Conservation (phyloP, 2,113 vertebrate genomes). For the Hiodon tergisus region DNA sequence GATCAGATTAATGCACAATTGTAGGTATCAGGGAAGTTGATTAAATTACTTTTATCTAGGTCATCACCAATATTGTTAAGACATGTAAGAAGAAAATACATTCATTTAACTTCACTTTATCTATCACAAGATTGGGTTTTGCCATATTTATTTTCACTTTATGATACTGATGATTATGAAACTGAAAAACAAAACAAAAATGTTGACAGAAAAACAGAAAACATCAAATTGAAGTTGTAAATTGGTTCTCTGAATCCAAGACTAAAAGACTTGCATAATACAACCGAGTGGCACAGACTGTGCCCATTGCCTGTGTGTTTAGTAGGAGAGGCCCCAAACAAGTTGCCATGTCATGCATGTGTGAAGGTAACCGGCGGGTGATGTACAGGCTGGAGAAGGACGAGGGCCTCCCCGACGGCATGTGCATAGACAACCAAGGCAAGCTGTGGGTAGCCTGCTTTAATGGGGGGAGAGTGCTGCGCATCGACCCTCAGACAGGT, state of each 20-base stretch:
- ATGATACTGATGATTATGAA: no score
- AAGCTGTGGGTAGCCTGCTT: conserved; percentile 92
- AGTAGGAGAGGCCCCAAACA: no score
- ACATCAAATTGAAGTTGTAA: no score
- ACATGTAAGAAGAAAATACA: not conserved
- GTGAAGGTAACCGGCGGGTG: conserved; percentile 50
- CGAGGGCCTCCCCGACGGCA: conserved; percentile 84
- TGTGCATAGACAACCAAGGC: conserved; percentile 80
- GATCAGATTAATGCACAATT: not conserved
- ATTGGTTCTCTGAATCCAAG: no score
- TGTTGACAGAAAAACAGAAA: no score
- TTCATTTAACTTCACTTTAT: no score
- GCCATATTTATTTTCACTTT: no score
- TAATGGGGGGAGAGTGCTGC: conserved; percentile 78
- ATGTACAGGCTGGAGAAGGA: conserved; percentile 62
- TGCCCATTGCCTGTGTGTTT: no score
- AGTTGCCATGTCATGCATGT: not conserved
- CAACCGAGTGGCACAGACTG: no score
- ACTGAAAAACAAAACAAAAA: no score
- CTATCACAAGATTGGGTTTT: no score
- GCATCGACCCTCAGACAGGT: conserved; percentile 84
- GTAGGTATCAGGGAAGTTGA: not conserved
- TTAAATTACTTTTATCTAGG: not conserved
- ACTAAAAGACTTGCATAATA: no score
- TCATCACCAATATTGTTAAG: not conserved